Conservation (phyloP, 2,888 invertebrate species). For the Synergus gifuensis region DNA sequence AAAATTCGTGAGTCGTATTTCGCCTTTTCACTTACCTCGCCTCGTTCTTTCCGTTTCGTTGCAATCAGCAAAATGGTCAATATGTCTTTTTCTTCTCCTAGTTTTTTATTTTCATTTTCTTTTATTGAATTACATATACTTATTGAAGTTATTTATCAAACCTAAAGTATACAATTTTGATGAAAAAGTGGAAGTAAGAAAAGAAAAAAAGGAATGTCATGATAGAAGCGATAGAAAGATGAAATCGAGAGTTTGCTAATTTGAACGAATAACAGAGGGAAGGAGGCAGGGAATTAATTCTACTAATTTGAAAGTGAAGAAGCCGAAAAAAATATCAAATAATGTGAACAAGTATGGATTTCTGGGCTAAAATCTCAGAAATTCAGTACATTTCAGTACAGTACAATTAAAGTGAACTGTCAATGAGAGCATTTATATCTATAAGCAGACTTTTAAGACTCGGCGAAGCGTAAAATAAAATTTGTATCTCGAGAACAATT, state of each 20-base stretch:
- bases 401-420: background rate
- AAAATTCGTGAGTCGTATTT: conserved; percentile 29
- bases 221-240: too few species aligned
- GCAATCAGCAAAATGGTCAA: conserved; percentile 31
- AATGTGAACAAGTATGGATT: background rate
- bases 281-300: too few species aligned
- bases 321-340: background rate
- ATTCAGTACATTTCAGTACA: background rate
- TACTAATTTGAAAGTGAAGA: background rate
- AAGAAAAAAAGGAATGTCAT: too few species aligned
- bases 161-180: background rate
- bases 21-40: conserved; percentile 13
- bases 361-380: background rate
- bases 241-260: too few species aligned
- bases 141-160: background rate
- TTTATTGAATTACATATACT: background rate
- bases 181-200: too few species aligned
- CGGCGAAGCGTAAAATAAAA: background rate
- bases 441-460: background rate
- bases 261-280: too few species aligned
- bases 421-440: background rate
- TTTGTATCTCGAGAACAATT: background rate
- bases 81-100: background rate
- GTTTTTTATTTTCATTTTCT: background rate
- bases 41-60: conserved; percentile 28